Evolutionary conservation across 2,113 vertebrate species (phyloP).

Genomic region (Saiga tatarica): DNA sequence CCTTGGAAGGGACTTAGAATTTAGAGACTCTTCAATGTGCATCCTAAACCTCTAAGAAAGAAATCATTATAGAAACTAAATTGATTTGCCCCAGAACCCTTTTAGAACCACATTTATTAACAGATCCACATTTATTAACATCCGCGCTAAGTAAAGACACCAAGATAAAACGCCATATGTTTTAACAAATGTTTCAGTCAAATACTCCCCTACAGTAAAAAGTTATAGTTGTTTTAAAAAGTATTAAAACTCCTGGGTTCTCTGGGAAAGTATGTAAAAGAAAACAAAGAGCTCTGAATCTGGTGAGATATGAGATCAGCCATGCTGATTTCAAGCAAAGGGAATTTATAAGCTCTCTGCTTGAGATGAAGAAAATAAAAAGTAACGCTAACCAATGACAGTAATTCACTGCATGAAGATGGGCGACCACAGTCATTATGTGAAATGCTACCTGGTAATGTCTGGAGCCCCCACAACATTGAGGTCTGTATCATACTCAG

Average conservation of each 20-base stretch:
- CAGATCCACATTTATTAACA: neutral
- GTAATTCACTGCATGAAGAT: neutral
- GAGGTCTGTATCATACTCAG: neutral
- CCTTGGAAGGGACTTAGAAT: neutral
- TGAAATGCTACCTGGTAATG: accelerated
- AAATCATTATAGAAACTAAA: neutral
- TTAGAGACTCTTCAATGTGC: neutral
- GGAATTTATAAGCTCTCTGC: conserved; percentile 66
- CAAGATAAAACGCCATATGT: neutral
- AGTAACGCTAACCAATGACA: neutral
- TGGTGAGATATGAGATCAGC: conserved; percentile 44
- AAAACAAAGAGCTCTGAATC: conserved; percentile 71
- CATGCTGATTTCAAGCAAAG: conserved; percentile 53
- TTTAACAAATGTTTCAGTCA: conserved; percentile 16
- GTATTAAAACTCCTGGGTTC: conserved; percentile 58
- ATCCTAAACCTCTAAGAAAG: neutral
- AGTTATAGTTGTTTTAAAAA: conserved; percentile 53
- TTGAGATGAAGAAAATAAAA: conserved; percentile 14
- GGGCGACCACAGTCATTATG: neutral
- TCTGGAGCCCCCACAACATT: neutral
- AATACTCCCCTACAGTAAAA: neutral
- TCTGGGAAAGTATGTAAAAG: conserved; percentile 75
- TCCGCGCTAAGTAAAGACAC: neutral
- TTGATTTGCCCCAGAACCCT: neutral
- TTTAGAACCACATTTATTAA: neutral